Conservation (phyloP, 2,113 vertebrate genomes). For the Gavia stellata region DNA sequence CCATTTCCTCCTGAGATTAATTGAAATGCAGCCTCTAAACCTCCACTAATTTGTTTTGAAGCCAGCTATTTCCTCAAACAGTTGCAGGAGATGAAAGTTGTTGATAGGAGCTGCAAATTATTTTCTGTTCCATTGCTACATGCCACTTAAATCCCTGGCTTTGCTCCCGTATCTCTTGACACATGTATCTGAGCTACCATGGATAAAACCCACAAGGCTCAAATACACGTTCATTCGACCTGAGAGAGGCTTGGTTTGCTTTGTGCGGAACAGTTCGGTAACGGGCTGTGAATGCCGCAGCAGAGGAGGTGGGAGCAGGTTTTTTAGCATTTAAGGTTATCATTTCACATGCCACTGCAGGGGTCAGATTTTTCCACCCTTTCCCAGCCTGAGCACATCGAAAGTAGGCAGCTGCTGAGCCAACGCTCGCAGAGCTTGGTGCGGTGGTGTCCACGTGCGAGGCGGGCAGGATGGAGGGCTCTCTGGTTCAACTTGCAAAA, state of each 20-base stretch:
- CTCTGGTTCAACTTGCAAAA: not conserved
- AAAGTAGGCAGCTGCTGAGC: not conserved
- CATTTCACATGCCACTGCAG: not conserved
- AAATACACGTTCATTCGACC: not conserved
- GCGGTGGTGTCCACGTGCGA: too few species aligned
- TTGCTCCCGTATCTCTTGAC: not conserved
- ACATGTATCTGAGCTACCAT: not conserved
- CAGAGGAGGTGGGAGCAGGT: not conserved
- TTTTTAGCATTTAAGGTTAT: not conserved
- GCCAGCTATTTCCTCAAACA: constrained; percentile 50
- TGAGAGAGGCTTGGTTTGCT: not conserved
- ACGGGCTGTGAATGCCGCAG: rapidly evolving
- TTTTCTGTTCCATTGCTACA: not conserved
- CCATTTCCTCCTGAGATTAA: constrained; percentile 36
- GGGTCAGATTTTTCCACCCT: not conserved
- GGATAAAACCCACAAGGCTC: not conserved
- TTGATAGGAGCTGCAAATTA: constrained; percentile 17
- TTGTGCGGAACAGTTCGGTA: not conserved
- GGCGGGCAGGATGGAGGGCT: not conserved
- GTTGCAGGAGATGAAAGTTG: constrained; percentile 18
- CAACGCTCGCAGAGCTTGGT: not conserved
- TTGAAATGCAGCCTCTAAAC: constrained; percentile 39
- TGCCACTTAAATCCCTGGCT: constrained; percentile 14
- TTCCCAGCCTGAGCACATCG: not conserved
- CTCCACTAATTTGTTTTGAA: constrained; percentile 42